Evolutionary conservation across 2,888 invertebrate genomes (phyloP).

Genomic region (Corythucha ciliata): DNA sequence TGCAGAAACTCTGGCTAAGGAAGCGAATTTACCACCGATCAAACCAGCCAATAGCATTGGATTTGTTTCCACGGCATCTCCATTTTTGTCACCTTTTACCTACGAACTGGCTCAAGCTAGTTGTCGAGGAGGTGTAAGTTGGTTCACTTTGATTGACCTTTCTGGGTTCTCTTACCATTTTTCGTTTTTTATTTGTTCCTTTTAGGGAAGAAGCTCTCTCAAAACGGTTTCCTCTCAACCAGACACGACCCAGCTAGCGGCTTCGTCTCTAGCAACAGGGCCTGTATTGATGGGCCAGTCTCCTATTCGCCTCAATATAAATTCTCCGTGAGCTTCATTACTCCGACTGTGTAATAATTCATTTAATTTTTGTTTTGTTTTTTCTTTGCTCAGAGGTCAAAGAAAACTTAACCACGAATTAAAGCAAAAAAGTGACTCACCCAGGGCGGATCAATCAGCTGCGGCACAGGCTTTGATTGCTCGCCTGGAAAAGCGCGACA

Average conservation of each 20-base stretch:
- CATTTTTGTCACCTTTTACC: constrained; percentile 43
- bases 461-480: too few species aligned
- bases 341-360: neutral
- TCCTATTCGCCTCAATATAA: constrained; percentile 17
- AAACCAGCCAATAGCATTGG: too few species aligned
- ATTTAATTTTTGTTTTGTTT: neutral
- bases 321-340: neutral
- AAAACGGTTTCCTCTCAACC: neutral
- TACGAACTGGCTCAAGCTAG: constrained; percentile 40
- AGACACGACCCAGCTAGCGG: neutral
- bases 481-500: too few species aligned
- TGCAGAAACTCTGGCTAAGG: constrained; percentile 63
- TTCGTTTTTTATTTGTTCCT: too few species aligned
- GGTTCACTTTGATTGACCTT: neutral
- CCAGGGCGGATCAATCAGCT: too few species aligned
- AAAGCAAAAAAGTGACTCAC: too few species aligned
- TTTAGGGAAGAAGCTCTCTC: neutral
- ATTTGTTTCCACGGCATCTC: too few species aligned
- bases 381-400: neutral
- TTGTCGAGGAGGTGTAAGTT: constrained; percentile 46
- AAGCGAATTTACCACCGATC: constrained; percentile 59
- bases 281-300: too few species aligned
- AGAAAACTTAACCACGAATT: too few species aligned
- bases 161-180: neutral
- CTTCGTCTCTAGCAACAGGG: neutral